Percentiles rank a stretch among this genome's conserved stretches.
Conservation (phyloP, 2,797 vertebrate species). For the Micromesistius poutassou region DNA sequence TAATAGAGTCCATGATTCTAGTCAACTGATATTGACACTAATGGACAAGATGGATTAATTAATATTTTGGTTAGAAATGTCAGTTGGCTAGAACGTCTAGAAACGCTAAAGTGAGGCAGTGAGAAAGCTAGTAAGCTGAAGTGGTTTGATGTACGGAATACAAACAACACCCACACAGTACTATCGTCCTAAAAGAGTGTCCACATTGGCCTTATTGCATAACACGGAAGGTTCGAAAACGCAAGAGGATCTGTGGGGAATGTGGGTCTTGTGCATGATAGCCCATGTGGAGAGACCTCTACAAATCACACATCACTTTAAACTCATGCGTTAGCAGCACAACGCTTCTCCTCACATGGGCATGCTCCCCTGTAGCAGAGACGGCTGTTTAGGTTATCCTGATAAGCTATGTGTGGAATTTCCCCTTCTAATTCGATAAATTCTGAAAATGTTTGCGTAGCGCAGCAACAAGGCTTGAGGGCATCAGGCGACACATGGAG, state of each 20-base stretch:
- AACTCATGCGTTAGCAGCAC: slow-evolving; percentile 13
- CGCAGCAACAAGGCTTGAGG: background rate
- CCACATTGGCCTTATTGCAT: background rate
- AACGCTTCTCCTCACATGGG: slow-evolving; percentile 17
- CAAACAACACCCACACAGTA: background rate
- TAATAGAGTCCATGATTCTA: background rate
- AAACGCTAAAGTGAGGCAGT: too few species aligned
- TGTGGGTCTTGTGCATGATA: background rate
- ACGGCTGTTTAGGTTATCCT: slow-evolving; percentile 14
- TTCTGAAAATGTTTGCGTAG: slow-evolving; percentile 20
- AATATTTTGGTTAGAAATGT: background rate
- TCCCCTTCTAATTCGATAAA: slow-evolving; percentile 14
- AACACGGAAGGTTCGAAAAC: background rate
- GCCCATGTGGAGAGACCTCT: background rate
- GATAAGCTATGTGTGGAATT: slow-evolving; percentile 11
- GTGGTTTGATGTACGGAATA: slow-evolving; percentile 13
- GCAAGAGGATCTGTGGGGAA: background rate
- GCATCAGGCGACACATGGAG: background rate
- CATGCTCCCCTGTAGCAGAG: background rate
- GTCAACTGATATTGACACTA: background rate
- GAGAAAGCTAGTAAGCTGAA: slow-evolving; percentile 11
- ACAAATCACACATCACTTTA: slow-evolving; percentile 16
- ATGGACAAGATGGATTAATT: too few species aligned
- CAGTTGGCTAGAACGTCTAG: too few species aligned
- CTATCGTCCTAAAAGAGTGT: background rate